Base-by-base conservation (phyloP, 1,140 invertebrate genomes). In the Caenorhabditis brenneri region DNA sequence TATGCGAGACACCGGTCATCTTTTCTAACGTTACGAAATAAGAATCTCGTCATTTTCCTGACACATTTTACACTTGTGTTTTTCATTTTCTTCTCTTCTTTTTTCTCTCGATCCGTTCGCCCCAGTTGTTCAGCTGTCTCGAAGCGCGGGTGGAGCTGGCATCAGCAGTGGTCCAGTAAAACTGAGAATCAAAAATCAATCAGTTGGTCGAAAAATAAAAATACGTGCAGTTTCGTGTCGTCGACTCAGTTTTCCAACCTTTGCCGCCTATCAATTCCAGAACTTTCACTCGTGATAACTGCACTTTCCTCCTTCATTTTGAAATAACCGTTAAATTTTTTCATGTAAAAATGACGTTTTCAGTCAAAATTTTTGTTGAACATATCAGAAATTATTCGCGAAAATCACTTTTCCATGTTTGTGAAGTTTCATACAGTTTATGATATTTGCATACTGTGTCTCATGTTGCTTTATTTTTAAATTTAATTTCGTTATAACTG, bases 281-380 rank as follows among this genome's bases (percentile, higher is more conserved):
- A 55, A 80, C 78, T 55, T 80, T 53, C 36, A 19, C 49, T 33
- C 48, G 78, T 51, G 46, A 80, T 51, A 80, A 80, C 65, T 42
- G 22, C n/a, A 46, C 53, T 55, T 51, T 51, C 19, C n/a, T 12
- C 5, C 12, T 42, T 42, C 12, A 42, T 51, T n/a, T n/a, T n/a
- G 48, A 15, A 22, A 51, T 51, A 19, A 27, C 22, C 19, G 19
- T 55, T 55, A 19, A 55, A 19, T 10, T 55, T 27, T 55, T 55
- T 27, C 19, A 7, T 55, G 22, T 29, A 24, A 27, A 55, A 55
- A 55, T 55, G 24, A 55, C 51, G 22, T 55, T 55, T 55, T 55
- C 12, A n/a, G 22, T 55, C 10, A 12, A 55, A 55, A 24, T 51
- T 51, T 51, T 51, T 51, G 6, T 51, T 51, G 19, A n/a, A 51